A percentile compares a stretch with the other conserved stretches of the same genome.
These are phyloP conservation scores for Sylvia borin DNA, from an alignment of 2,797 vertebrate genomes.

Conservation along the genomic window DNA sequence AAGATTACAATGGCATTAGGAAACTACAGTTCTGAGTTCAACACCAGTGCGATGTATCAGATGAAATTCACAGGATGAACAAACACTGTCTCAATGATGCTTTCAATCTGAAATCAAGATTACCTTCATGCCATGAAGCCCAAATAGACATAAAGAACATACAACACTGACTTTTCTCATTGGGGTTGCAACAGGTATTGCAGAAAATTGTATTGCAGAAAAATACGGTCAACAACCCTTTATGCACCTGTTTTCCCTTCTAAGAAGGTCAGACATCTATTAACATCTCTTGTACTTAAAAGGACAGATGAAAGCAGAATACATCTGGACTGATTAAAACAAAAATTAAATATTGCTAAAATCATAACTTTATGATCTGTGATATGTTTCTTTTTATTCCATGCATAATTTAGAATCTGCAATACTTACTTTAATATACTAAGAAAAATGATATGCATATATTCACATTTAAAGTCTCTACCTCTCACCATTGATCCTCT, in stretches of 20 bases:
- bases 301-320: not conserved
- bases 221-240: not conserved
- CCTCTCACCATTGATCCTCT: not conserved
- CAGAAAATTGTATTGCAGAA: not conserved
- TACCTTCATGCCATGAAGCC: not conserved
- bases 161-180: not conserved
- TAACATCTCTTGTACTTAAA: not conserved
- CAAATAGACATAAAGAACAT: not conserved
- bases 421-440: not conserved
- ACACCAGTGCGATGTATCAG: not conserved
- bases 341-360: not conserved
- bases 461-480: not conserved
- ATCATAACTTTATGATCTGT: not conserved
- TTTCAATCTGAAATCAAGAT: not conserved
- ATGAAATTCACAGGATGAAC: not conserved
- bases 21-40: not conserved
- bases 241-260: not conserved
- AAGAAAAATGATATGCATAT: not conserved
- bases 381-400: not conserved
- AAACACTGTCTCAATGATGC: not conserved
- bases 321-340: not conserved
- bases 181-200: not conserved
- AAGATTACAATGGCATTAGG: not conserved
- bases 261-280: not conserved
- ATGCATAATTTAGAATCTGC: not conserved